Base-by-base conservation (phyloP, 2,113 vertebrate species). In the Leucopternis melanops region DNA sequence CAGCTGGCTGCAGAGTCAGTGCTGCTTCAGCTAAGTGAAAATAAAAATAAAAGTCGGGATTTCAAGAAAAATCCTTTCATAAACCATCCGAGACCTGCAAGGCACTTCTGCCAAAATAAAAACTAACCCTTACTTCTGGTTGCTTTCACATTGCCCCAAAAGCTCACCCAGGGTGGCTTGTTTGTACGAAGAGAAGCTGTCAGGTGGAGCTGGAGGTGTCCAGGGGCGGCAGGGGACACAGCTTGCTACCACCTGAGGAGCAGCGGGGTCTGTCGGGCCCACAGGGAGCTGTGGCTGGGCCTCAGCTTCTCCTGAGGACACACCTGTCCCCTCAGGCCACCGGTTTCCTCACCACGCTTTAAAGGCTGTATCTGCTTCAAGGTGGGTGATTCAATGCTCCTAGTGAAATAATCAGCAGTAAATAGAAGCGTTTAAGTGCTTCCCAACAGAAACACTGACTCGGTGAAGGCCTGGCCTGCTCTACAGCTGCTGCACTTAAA, bases 271-370 rank as follows among this genome's bases (percentile, higher is more conserved):
- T 10, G 54, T 5, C 4, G 4, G 44, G 19, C 16, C 29, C 19
- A 1, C 9, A 8, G 34, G n/a, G 19, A 31, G 17, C 32, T 8
- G 22, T 7, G 20, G 3, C 36, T 2, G 11, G 10, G 21, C 19
- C 44, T 45, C 11, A 1, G 22, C 52, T 36, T 5, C 54, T 40
- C 29, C 44, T 4, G 1, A 5, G 19, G 5, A 4, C 16, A 5
- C 14, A 4, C 23, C 15, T 3, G 6, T 32, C 54, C 40, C 40
- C 45, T 19, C 31, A 4, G 13, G 21, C 36, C 11, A 1, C 17
- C 8, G 2, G 1, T 8, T 31, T 25, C 36, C 66, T 45, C 62
- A 3, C 45, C 1, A 1, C 14, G 1, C 70, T 9, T 23, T 26
- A 5, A 4, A 29, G n/a, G 17, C 67, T 3, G 23, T 3, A n/a